Percentiles rank a stretch among this genome's conserved stretches.
These are phyloP conservation scores for Dendropsophus ebraccatus DNA, from an alignment of 2,113 vertebrate genomes.

Conservation along the genomic window DNA sequence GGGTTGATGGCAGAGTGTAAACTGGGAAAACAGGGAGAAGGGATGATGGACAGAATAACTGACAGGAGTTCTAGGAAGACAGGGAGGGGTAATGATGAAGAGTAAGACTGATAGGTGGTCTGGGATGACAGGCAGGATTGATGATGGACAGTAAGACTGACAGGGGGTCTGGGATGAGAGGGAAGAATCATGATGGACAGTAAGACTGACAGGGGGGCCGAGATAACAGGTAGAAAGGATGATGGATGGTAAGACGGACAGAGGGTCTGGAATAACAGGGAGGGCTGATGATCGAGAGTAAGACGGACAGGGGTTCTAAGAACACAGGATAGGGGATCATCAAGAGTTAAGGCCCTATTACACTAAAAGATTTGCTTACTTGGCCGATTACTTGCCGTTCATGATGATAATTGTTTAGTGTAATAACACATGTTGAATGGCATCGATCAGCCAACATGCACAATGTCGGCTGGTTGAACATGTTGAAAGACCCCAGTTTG, in stretches of 20 bases:
- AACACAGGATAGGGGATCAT: too few species aligned
- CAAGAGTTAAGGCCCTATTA: too few species aligned
- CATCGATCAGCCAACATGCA: too few species aligned
- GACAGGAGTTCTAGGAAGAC: background rate
- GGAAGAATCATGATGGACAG: background rate
- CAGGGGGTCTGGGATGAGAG: background rate
- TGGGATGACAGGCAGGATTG: background rate
- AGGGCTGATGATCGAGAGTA: background rate
- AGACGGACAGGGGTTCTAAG: background rate
- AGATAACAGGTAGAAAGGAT: background rate
- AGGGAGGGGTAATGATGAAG: background rate
- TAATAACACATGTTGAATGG: too few species aligned
- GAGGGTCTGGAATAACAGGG: background rate
- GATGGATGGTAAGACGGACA: background rate
- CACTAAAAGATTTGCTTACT: too few species aligned
- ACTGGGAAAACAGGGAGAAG: background rate
- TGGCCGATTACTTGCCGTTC: too few species aligned
- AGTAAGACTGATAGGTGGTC: background rate
- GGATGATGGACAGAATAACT: background rate
- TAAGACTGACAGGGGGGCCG: background rate
- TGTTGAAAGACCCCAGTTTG: too few species aligned
- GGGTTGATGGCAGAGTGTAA: background rate
- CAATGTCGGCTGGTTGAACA: too few species aligned
- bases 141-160: background rate
- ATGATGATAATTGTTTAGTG: too few species aligned